Evolutionary conservation across 1,140 invertebrate genomes (phyloP).

Genomic region (Latrodectus geometricus): DNA sequence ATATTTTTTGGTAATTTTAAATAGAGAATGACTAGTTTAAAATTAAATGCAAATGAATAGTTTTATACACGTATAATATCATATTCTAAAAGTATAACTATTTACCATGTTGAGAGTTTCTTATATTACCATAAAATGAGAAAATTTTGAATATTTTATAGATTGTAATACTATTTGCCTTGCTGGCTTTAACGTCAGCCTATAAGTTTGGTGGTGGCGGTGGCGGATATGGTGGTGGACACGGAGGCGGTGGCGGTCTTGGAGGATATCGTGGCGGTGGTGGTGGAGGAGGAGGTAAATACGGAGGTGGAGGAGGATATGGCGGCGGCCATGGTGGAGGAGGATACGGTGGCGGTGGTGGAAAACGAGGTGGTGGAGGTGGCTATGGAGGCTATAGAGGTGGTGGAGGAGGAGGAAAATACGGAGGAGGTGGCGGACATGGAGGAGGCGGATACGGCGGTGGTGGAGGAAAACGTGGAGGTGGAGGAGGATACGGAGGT

Average conservation of each 20-base stretch:
- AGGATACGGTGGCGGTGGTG: background rate
- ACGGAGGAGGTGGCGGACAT: background rate
- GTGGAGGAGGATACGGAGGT: background rate
- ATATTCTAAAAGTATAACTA: background rate
- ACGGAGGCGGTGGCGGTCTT: background rate
- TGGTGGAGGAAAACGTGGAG: background rate
- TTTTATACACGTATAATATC: background rate
- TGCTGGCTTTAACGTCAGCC: background rate
- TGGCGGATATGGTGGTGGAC: background rate
- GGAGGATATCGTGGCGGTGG: background rate
- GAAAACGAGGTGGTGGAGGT: background rate
- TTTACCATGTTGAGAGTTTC: background rate
- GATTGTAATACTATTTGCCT: background rate
- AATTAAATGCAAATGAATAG: background rate
- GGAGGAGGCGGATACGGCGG: background rate
- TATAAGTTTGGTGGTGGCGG: background rate
- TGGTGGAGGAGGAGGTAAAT: background rate
- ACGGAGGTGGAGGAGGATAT: slow-evolving; percentile 2
- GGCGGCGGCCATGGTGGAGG: slow-evolving; percentile 3
- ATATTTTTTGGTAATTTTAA: background rate
- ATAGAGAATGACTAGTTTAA: background rate
- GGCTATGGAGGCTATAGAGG: background rate
- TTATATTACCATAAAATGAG: background rate
- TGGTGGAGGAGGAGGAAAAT: slow-evolving; percentile 2
- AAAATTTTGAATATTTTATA: background rate